Conservation (phyloP, 2,888 invertebrate species). For the Hyppa rectilinea region DNA sequence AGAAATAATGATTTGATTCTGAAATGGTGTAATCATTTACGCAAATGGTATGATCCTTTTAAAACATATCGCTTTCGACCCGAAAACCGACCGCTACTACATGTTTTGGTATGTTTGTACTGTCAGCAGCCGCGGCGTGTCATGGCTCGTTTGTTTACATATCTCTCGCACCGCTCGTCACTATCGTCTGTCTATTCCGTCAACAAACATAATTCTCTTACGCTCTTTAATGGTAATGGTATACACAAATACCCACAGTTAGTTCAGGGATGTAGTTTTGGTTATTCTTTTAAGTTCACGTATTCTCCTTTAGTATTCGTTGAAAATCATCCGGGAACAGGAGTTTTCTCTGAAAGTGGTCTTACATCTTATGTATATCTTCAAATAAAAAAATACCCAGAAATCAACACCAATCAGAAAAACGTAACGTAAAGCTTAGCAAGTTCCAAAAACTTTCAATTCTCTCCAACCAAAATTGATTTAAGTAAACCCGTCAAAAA, state of each 20-base stretch:
- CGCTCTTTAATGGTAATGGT: slow-evolving; percentile 66
- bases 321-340: background rate
- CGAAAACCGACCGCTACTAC: slow-evolving; percentile 31
- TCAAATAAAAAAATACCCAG: background rate
- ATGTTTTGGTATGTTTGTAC: slow-evolving; percentile 37
- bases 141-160: slow-evolving; percentile 77
- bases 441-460: slow-evolving; percentile 16
- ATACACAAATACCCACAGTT: slow-evolving; percentile 62
- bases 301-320: background rate
- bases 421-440: slow-evolving; percentile 12
- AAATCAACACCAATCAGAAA: slow-evolving; percentile 10
- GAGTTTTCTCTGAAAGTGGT: background rate
- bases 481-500: slow-evolving; percentile 45
- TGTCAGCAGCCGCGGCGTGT: slow-evolving; percentile 74
- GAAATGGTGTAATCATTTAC: slow-evolving; percentile 16
- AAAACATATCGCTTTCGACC: slow-evolving; percentile 52
- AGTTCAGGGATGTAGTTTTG: slow-evolving; percentile 45
- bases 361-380: too few relatives aligned
- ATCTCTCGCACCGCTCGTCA: slow-evolving; percentile 71
- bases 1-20: slow-evolving; percentile 15
- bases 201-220: slow-evolving; percentile 78
- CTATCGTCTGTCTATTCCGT: slow-evolving; percentile 77
- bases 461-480: slow-evolving; percentile 37
- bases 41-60: slow-evolving; percentile 44
- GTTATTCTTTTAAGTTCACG: slow-evolving; percentile 13